These are phyloP conservation scores for Oedothorax gibbosus DNA, from an alignment of 1,140 invertebrate species.

Conservation along the genomic window DNA sequence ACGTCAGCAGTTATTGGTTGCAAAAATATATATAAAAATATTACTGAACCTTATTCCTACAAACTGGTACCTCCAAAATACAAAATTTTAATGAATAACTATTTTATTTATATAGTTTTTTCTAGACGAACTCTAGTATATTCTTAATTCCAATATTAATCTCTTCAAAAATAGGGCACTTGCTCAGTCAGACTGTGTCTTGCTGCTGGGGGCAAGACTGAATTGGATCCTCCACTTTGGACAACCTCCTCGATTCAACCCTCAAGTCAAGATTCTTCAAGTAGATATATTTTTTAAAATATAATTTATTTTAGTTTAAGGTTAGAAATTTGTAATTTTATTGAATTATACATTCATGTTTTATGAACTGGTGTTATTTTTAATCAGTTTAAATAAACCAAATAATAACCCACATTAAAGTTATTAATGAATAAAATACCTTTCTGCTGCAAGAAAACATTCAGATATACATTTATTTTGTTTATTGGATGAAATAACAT, in stretches of 20 bases:
- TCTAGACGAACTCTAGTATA: neutral
- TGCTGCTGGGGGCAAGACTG: conserved; percentile 89
- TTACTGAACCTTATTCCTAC: too few relatives aligned
- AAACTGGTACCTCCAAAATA: too few relatives aligned
- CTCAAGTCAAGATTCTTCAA: conserved; percentile 90
- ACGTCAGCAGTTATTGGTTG: too few relatives aligned
- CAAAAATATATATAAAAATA: too few relatives aligned
- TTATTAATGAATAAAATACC: too few relatives aligned
- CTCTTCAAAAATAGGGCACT: conserved; percentile 74
- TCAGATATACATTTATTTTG: too few relatives aligned
- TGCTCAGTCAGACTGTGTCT: conserved; percentile 86
- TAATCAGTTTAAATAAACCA: neutral
- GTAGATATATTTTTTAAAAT: conserved; percentile 68
- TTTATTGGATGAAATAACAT: too few relatives aligned
- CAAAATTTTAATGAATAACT: too few relatives aligned
- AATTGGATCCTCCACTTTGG: conserved; percentile 99
- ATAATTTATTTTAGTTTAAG: neutral
- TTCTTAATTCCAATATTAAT: neutral
- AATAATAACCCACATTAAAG: too few relatives aligned
- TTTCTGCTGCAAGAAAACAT: too few relatives aligned
- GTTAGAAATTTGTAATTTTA: neutral
- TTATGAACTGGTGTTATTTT: neutral
- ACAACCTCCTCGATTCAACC: conserved; percentile 82
- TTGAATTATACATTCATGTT: neutral
- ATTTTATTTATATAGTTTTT: too few relatives aligned